These are phyloP conservation scores for Rhynchomys soricoides DNA, from an alignment of 2,113 vertebrate genomes.

Conservation along the genomic window DNA sequence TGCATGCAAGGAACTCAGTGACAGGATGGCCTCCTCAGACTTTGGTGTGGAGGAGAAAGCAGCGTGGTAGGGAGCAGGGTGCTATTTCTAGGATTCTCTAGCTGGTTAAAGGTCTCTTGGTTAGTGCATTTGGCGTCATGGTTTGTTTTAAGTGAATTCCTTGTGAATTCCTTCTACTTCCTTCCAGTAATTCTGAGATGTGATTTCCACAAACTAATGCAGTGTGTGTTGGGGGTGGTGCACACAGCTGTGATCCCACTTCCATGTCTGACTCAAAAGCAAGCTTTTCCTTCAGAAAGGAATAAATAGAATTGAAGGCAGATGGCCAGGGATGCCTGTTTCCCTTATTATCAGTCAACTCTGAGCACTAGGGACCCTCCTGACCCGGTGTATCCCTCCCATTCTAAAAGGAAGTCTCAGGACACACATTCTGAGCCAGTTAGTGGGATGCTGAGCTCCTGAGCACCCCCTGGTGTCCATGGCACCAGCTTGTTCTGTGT, in stretches of 20 bases:
- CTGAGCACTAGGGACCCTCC: not conserved
- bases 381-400: not conserved
- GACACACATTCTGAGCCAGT: not conserved
- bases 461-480: not conserved
- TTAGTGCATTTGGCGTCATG: slow-evolving; percentile 31
- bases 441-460: not conserved
- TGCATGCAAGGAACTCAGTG: not conserved
- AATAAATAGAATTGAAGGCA: slow-evolving; percentile 22
- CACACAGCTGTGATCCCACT: slow-evolving; percentile 16
- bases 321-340: not conserved
- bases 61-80: not conserved
- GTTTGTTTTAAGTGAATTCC: slow-evolving; percentile 56
- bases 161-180: slow-evolving; percentile 53
- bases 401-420: not conserved
- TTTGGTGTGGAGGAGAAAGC: not conserved
- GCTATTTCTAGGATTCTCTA: slow-evolving; percentile 49
- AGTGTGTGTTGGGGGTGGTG: not conserved
- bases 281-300: slow-evolving; percentile 44
- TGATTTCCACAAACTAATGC: slow-evolving; percentile 18
- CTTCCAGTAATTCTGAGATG: slow-evolving; percentile 58
- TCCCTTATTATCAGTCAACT: not conserved
- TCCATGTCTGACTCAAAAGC: not conserved
- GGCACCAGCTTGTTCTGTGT: not conserved
- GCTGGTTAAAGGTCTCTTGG: slow-evolving; percentile 52
- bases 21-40: not conserved